These are phyloP conservation scores for Centrocercus urophasianus DNA, from an alignment of 2,113 vertebrate genomes.

Conservation along the genomic window DNA sequence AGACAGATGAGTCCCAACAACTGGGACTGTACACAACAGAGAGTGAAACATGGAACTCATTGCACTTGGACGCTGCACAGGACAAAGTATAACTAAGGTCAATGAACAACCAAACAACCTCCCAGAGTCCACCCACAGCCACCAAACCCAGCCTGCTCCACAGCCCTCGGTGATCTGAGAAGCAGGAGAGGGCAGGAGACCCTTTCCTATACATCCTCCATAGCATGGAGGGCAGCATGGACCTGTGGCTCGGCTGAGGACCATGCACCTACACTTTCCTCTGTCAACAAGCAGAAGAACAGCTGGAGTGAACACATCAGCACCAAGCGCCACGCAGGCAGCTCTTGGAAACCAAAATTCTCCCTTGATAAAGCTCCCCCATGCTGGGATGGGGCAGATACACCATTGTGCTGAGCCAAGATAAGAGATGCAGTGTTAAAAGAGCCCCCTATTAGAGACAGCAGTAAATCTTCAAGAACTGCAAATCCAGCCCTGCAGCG, in stretches of 20 bases:
- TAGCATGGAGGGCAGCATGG: neutral
- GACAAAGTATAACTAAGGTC: neutral
- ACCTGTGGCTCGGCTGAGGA: neutral
- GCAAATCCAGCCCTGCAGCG: neutral
- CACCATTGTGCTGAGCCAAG: neutral
- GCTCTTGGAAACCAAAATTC: accelerated
- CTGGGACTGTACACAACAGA: neutral
- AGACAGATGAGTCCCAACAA: neutral
- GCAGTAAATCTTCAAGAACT: neutral
- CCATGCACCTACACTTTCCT: accelerated
- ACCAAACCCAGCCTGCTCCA: neutral
- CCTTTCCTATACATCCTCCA: neutral
- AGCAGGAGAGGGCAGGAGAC: neutral
- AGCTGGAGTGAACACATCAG: neutral
- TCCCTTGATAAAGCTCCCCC: neutral
- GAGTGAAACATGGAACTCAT: neutral
- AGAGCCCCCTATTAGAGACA: neutral
- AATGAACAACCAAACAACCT: neutral
- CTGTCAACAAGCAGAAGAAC: neutral
- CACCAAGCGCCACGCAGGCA: neutral
- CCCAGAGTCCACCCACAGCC: neutral
- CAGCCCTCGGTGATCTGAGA: neutral
- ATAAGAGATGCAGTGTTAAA: neutral
- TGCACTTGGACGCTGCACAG: neutral
- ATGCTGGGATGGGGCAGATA: neutral